These are phyloP conservation scores for Leptinotarsa defecta DNA, from an alignment of 1,140 invertebrate species.

Conservation along the genomic window DNA sequence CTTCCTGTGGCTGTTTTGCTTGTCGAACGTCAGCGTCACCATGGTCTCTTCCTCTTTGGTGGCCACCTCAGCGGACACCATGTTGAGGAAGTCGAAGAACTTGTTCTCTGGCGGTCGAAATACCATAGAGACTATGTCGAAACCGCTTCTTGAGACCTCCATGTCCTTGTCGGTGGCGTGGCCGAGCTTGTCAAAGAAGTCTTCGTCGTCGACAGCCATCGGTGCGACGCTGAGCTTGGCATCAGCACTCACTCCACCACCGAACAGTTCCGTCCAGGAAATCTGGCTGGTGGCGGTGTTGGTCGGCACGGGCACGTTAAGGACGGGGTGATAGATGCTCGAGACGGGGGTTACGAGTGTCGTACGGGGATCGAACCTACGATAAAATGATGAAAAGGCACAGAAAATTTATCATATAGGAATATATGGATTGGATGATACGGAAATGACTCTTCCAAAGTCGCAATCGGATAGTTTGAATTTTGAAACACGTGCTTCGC, in stretches of 20 bases:
- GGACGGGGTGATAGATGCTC: not conserved
- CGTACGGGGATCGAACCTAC: not conserved
- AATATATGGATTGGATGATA: too few relatives aligned
- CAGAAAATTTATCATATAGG: too few relatives aligned
- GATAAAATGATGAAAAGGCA: not conserved
- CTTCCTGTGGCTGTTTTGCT: not conserved
- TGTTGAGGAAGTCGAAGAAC: slow-evolving; percentile 39
- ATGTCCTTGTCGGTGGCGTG: not conserved
- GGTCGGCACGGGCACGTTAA: not conserved
- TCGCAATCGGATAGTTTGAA: too few relatives aligned
- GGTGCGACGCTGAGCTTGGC: not conserved
- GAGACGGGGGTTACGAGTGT: not conserved
- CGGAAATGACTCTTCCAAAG: too few relatives aligned
- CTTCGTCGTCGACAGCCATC: not conserved
- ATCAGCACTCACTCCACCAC: not conserved
- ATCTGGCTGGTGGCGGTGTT: slow-evolving; percentile 15
- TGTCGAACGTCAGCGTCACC: slow-evolving; percentile 3
- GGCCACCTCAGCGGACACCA: slow-evolving; percentile 29
- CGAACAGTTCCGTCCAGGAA: slow-evolving; percentile 30
- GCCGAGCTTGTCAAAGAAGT: not conserved
- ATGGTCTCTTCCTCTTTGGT: slow-evolving; percentile 21
- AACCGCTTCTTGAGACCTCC: slow-evolving; percentile 20
- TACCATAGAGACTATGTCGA: slow-evolving; percentile 41
- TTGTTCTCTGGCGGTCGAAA: slow-evolving; percentile 44
- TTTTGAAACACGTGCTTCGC: too few relatives aligned